phyloP scores from a whole-genome alignment of 2,113 vertebrate species.

The Haliaeetus leucogaster region DNA sequence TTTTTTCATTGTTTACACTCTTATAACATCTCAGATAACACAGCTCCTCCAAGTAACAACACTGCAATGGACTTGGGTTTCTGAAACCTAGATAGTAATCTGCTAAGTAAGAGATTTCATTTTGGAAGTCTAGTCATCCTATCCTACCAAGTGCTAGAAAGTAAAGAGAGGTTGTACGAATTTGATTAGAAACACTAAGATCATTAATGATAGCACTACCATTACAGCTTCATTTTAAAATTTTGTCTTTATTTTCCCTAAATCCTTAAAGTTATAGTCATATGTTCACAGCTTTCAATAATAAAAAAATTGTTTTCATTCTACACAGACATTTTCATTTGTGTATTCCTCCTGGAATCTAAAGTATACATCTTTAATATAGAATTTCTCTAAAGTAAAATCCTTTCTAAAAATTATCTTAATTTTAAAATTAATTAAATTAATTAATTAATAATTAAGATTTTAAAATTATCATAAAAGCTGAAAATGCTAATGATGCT shows the following conservation, averaged over 20 bases:
- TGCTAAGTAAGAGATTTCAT: neutral
- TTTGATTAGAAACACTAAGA: neutral
- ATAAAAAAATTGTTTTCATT: neutral
- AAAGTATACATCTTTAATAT: neutral
- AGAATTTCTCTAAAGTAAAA: neutral
- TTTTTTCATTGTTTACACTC: neutral
- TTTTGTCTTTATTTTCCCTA: neutral
- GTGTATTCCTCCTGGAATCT: too few relatives aligned
- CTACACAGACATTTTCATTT: too few relatives aligned
- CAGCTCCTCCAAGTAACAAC: slow-evolving; percentile 24
- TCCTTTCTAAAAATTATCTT: neutral
- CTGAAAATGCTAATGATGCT: neutral
- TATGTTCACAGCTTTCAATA: neutral
- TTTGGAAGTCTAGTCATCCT: neutral
- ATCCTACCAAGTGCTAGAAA: neutral
- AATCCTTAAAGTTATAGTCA: neutral
- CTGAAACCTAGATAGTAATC: neutral
- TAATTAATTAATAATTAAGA: too few relatives aligned
- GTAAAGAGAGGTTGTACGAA: neutral
- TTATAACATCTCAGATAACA: slow-evolving; percentile 14
- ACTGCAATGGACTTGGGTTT: neutral
- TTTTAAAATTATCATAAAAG: too few relatives aligned
- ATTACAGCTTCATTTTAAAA: neutral
- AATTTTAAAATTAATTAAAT: too few relatives aligned
- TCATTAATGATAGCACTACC: neutral